These are phyloP conservation scores for Venustoraphidia nigricollis DNA, from an alignment of 2,888 invertebrate genomes.

Conservation along the genomic window DNA sequence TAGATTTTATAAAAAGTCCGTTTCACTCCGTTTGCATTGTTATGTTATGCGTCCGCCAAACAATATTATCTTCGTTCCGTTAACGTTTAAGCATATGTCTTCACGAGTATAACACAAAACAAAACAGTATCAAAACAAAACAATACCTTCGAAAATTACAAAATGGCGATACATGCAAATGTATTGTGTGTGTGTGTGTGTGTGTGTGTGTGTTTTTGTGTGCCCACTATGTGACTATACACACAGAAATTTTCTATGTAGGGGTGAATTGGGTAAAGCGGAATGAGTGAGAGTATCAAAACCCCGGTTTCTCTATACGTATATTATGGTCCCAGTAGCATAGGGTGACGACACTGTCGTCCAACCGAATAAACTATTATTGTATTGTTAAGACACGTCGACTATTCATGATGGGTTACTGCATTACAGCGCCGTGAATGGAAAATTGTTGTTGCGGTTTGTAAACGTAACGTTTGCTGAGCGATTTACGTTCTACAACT, in stretches of 20 bases:
- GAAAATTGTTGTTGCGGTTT: too few species aligned
- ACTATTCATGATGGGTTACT: too few species aligned
- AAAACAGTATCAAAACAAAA: neutral
- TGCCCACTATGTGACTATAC: neutral
- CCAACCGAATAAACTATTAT: neutral
- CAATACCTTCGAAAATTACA: slow-evolving; percentile 9
- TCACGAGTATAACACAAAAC: slow-evolving; percentile 9
- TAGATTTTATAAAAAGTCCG: too few species aligned
- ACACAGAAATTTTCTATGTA: too few species aligned
- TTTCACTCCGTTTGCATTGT: too few species aligned
- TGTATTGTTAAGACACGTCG: too few species aligned
- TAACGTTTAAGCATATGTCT: slow-evolving; percentile 12
- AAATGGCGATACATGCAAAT: slow-evolving; percentile 14
- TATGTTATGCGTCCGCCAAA: too few species aligned
- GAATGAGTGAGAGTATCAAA: too few species aligned
- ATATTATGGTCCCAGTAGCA: neutral
- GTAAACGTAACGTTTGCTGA: too few species aligned
- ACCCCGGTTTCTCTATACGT: neutral
- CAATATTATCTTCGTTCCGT: neutral
- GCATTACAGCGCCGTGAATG: too few species aligned
- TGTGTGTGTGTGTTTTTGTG: neutral
- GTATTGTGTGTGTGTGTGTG: neutral
- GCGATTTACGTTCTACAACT: too few species aligned
- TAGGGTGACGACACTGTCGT: slow-evolving; percentile 1
- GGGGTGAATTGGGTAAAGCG: too few species aligned